Base-by-base conservation (phyloP, 2,888 invertebrate species). In the Terebella lapidaria region DNA sequence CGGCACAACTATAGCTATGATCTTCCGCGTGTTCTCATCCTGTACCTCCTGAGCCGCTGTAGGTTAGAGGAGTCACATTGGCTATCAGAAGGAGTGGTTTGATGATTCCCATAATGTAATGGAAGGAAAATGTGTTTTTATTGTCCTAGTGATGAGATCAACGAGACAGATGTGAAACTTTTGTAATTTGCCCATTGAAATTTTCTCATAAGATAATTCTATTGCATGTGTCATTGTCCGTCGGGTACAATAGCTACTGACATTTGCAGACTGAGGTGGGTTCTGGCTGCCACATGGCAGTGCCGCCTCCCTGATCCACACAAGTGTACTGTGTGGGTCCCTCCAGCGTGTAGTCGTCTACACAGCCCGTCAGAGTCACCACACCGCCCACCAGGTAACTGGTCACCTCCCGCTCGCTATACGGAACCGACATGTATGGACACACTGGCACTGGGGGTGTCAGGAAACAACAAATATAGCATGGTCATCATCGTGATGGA, bases 1-100 rank as follows among this genome's bases (percentile, higher is more conserved):
- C 3, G 59, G 59, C 5, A 59, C 59, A n/a, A 56, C 47, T n/a
- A 59, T 59, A 10, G 56, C 56, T 20, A 46, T 47, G 2, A 55
- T 55, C 46, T 28, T 4, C 29, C 28, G 2, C 29, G 30, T 28
- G 4, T 55, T 26, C 49, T 59, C 59, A 5, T 35, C 55, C 4
- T 29, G 25, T 45, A 59, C 55, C 30, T 55, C 54, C 24, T 3
- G 10, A 29, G 54, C n/a, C 1, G 46, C 59, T 59, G 59, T 15
- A 35, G n/a, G 15, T 10, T 10, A 15, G 26, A 18, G 10, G n/a
- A n/a, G n/a, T n/a, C n/a, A n/a, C n/a, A n/a, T n/a, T n/a, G n/a
- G n/a, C n/a, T n/a, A n/a, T n/a, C n/a, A n/a, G n/a, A n/a, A n/a
- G n/a, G n/a, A n/a, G n/a, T n/a, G n/a, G n/a, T n/a, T n/a, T n/a